Conservation (phyloP, 1,140 invertebrate species). For the Anadara kagoshimensis region DNA sequence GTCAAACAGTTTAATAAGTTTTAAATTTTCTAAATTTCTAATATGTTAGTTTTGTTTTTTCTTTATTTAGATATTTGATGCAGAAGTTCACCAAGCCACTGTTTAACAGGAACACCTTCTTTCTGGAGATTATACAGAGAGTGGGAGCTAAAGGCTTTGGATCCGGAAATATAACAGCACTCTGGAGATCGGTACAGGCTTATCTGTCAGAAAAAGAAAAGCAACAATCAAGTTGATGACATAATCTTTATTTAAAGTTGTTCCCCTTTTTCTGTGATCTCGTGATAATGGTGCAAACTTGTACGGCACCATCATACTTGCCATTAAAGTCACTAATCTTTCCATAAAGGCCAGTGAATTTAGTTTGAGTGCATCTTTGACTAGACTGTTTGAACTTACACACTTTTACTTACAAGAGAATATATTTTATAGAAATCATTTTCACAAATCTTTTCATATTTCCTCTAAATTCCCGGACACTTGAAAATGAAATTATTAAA, state of each 20-base stretch:
- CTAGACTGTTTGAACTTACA: too few relatives aligned
- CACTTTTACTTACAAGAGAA: background rate
- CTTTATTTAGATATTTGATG: slow-evolving; percentile 74
- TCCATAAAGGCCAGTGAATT: too few relatives aligned
- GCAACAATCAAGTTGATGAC: background rate
- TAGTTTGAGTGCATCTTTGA: too few relatives aligned
- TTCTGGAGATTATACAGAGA: slow-evolving; percentile 77
- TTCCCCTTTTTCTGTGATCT: background rate
- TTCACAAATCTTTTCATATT: background rate
- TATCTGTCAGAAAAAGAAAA: slow-evolving; percentile 42
- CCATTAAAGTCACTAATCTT: background rate
- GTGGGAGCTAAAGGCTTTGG: slow-evolving; percentile 77
- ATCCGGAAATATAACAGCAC: slow-evolving; percentile 76
- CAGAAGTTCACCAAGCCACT: slow-evolving; percentile 78
- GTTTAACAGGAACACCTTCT: slow-evolving; percentile 76
- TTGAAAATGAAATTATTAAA: too few relatives aligned
- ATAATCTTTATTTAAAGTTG: background rate
- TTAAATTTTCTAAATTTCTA: too few relatives aligned
- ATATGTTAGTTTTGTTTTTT: background rate
- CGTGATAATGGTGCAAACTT: background rate
- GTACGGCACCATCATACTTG: background rate
- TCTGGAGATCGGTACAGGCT: slow-evolving; percentile 71
- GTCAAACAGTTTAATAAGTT: too few relatives aligned
- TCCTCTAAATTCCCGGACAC: too few relatives aligned
- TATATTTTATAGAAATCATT: background rate